Conservation (phyloP, 35 echinoderm and acorn worm species). For the Hemicentrotus pulcherrimus region DNA sequence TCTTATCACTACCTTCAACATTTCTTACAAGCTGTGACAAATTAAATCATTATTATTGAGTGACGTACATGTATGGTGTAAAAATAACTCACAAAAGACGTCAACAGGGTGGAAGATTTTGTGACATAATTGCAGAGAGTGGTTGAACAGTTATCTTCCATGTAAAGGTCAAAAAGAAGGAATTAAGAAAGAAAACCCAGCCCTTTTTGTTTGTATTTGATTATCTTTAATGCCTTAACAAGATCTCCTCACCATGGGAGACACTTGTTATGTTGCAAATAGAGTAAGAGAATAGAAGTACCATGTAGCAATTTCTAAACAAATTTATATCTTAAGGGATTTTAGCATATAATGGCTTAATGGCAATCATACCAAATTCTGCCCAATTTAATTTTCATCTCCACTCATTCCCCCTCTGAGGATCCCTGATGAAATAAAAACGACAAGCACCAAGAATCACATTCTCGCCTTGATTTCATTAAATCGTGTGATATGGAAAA, state of each 20-base stretch:
- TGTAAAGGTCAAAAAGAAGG: not conserved
- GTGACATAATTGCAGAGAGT: not conserved
- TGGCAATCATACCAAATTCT: constrained; percentile 5
- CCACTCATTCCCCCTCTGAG: not conserved
- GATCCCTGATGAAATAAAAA: not conserved
- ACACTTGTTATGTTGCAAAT: no score
- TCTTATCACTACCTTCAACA: not conserved
- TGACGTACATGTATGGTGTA: not conserved
- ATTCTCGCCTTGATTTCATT: constrained; percentile 43
- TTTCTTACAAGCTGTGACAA: not conserved
- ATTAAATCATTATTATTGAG: not conserved
- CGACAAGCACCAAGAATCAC: constrained; percentile 9
- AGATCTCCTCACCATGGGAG: not conserved
- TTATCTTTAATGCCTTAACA: not conserved
- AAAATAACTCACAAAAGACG: not conserved
- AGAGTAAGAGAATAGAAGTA: not conserved
- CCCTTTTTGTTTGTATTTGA: not conserved
- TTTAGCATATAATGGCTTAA: not conserved
- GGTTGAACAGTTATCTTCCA: not conserved
- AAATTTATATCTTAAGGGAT: not conserved
- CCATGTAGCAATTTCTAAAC: constrained; percentile 1
- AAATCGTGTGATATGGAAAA: not conserved
- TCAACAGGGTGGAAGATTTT: not conserved
- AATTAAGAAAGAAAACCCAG: not conserved
- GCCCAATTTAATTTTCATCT: constrained; percentile 18